Evolutionary conservation across 2,113 vertebrate genomes (phyloP).

Genomic region (Phrynosoma platyrhinos): DNA sequence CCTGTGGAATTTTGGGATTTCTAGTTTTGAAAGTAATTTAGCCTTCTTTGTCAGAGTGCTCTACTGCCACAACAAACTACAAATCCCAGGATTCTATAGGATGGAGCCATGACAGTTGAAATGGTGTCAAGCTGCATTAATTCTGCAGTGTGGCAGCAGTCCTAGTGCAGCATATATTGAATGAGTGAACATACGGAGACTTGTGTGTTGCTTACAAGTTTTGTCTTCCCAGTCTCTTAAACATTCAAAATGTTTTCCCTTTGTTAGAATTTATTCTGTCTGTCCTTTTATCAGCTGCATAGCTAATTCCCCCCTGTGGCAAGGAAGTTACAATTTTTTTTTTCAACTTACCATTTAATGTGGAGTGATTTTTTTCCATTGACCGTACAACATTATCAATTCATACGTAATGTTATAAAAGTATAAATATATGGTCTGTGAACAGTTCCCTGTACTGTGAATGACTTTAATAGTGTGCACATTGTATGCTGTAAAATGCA

Average conservation of each 20-base stretch:
- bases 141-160: no score
- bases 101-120: no score
- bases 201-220: not conserved
- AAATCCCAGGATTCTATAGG: no score
- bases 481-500: not conserved
- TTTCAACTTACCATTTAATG: slow-evolving; percentile 25
- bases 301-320: not conserved
- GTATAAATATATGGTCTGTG: slow-evolving; percentile 14
- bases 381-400: not conserved
- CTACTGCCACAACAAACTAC: no score
- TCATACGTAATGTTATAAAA: not conserved
- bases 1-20: no score
- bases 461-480: slow-evolving; percentile 8
- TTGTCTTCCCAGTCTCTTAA: not conserved
- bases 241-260: not conserved
- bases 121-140: no score
- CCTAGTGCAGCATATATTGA: not conserved
- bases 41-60: no score
- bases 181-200: not conserved
- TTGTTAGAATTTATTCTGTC: slow-evolving; percentile 20
- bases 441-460: slow-evolving; percentile 4
- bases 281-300: slow-evolving; percentile 4
- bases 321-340: slow-evolving; percentile 2
- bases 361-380: not conserved
- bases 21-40: no score